Evolutionary conservation across 2,888 invertebrate species (phyloP).

Genomic region (Acronicta alni): DNA sequence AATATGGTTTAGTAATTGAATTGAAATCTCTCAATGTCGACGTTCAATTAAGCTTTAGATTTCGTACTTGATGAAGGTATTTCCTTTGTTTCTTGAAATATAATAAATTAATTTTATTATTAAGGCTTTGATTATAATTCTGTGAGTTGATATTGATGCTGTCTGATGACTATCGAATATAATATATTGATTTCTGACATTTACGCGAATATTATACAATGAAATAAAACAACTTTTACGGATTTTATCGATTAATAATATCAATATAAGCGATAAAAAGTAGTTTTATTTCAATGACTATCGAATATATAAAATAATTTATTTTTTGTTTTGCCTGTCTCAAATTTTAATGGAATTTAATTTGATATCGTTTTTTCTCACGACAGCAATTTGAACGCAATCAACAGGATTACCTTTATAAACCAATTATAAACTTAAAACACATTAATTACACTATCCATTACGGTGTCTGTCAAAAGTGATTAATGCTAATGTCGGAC

Average conservation of each 20-base stretch:
- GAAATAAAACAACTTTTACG: too few relatives aligned
- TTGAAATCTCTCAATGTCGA: conserved; percentile 90
- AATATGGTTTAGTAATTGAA: conserved; percentile 90
- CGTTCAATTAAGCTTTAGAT: conserved; percentile 88
- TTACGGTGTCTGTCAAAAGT: conserved; percentile 85
- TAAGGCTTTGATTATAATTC: conserved; percentile 53
- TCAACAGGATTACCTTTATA: conserved; percentile 40
- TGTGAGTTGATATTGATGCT: not conserved
- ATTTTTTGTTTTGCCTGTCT: too few relatives aligned
- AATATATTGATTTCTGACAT: too few relatives aligned
- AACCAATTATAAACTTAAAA: conserved; percentile 57
- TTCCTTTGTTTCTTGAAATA: conserved; percentile 82
- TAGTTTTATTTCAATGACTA: too few relatives aligned
- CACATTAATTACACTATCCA: conserved; percentile 83
- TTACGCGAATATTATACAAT: too few relatives aligned
- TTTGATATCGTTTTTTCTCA: not conserved
- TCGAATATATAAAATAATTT: too few relatives aligned
- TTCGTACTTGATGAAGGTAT: conserved; percentile 82
- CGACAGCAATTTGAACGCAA: conserved; percentile 13
- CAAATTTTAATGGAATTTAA: not conserved
- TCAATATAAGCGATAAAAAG: too few relatives aligned
- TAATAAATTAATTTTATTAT: conserved; percentile 78
- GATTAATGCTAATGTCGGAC: conserved; percentile 87
- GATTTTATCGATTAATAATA: too few relatives aligned
- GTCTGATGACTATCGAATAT: not conserved